phyloP scores from a whole-genome alignment of 2,888 invertebrate genomes.

The Rotaria macrura region DNA sequence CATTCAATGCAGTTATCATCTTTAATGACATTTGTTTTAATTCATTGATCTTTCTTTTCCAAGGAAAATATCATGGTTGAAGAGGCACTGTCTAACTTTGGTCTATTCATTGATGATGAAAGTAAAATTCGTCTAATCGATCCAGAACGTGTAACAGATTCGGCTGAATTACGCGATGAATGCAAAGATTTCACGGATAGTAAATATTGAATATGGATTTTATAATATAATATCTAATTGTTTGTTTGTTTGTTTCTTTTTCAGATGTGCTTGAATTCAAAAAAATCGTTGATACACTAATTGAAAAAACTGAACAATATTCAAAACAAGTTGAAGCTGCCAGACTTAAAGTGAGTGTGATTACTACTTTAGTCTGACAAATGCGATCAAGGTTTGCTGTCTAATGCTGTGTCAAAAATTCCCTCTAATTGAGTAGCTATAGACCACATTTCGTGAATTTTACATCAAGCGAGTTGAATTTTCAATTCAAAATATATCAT shows the following conservation, averaged over 20 bases:
- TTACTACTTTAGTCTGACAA: no score
- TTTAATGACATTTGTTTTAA: background rate
- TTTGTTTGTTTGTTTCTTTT: no score
- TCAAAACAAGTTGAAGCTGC: conserved; percentile 76
- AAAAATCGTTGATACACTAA: conserved; percentile 66
- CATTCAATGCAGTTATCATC: background rate
- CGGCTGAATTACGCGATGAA: conserved; percentile 70
- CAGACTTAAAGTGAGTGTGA: conserved; percentile 61
- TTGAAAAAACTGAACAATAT: conserved; percentile 64
- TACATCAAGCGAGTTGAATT: no score
- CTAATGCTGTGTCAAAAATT: no score
- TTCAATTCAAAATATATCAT: no score
- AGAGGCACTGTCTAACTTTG: conserved; percentile 52
- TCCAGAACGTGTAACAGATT: conserved; percentile 67
- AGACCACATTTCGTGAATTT: no score
- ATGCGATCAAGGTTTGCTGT: no score
- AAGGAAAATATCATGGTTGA: conserved; percentile 42
- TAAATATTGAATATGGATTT: conserved; percentile 44
- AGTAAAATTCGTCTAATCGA: conserved; percentile 69
- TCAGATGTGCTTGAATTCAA: conserved; percentile 63
- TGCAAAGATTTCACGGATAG: conserved; percentile 75
- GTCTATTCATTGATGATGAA: conserved; percentile 78
- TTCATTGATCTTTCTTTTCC: background rate
- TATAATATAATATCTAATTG: conserved; percentile 44
- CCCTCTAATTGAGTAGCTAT: no score